phyloP scores from a whole-genome alignment of 2,888 invertebrate species.

The Ceraclea dissimilis region DNA sequence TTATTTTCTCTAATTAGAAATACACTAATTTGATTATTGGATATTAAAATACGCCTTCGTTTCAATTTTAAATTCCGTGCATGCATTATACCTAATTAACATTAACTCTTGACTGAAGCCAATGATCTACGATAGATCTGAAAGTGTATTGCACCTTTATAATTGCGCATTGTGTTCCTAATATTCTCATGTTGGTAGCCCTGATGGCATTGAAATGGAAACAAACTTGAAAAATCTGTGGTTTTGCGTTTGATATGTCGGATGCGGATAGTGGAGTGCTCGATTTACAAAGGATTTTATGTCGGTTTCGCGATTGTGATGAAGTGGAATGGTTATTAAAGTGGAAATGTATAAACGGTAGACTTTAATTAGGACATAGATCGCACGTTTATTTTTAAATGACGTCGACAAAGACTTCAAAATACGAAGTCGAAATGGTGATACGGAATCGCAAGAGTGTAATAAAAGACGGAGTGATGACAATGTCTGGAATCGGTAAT shows the following conservation, averaged over 20 bases:
- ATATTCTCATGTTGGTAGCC: not conserved
- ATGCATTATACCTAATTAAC: too few relatives aligned
- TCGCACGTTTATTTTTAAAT: conserved; percentile 31
- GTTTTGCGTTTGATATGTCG: conserved; percentile 6
- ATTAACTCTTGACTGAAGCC: too few relatives aligned
- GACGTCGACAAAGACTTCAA: conserved; percentile 71
- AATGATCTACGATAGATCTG: too few relatives aligned
- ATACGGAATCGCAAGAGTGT: conserved; percentile 80
- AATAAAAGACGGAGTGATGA: conserved; percentile 82
- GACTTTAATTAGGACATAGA: conserved; percentile 5
- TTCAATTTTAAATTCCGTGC: too few relatives aligned
- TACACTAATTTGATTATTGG: too few relatives aligned
- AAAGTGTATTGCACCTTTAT: too few relatives aligned
- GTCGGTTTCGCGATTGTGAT: conserved; percentile 6
- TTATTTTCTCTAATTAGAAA: too few relatives aligned
- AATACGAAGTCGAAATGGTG: conserved; percentile 81
- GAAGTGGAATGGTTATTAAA: conserved; percentile 10
- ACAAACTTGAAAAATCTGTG: not conserved
- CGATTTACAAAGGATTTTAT: conserved; percentile 8
- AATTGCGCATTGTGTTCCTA: too few relatives aligned
- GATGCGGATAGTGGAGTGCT: conserved; percentile 9
- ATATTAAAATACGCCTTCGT: too few relatives aligned
- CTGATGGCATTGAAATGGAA: not conserved
- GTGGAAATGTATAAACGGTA: conserved; percentile 14
- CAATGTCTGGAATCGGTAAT: conserved; percentile 82